Base-by-base conservation (phyloP, 2,888 invertebrate genomes). In the Scaptomyza polygonia region DNA sequence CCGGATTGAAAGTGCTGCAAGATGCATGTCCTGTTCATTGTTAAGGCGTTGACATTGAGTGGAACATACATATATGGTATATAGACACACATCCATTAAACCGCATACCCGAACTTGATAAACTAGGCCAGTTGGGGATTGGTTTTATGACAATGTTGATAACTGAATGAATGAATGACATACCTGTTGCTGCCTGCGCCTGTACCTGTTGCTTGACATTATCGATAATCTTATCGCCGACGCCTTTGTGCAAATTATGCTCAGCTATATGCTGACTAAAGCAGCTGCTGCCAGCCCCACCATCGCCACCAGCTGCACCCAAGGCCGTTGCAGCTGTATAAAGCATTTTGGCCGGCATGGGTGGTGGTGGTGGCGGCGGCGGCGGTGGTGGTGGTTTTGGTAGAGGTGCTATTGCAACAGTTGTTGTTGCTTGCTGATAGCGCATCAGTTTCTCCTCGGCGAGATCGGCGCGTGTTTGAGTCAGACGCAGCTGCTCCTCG, bases 401-500 rank as follows among this genome's bases (percentile, higher is more conserved):
- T 4, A 92, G 84, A 5, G 66, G 29, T 27, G 64, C 81, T n/a
- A 89, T 79, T 6, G 90, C 87, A 11, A 88, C 49, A 42, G 66
- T 52, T 63, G 64, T 55, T 12, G 64, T 21, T 52, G 70, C 48
- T 69, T 71, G 84, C 65, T 88, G 88, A 65, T 81, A 89, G 32
- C 70, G 89, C 63, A 91, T 88, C 62, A 92, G 89, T 55, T 91
- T 91, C 64, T 89, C 90, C 87, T 94, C 94, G 49, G 93, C 93
- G 45, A 90, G 90, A 72, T 93, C 93, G 34, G 93, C 93, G 59
- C 93, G 91, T 58, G 92, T 90, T 48, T 92, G 79, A 8, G 93
- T 92, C 71, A 92, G 90, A 42, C 92, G 92, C 62, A 94, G 88
- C 72, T 93, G 93, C 36, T 92, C 93, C 86, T 93, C 93, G 6